Base-by-base conservation (phyloP, 2,888 invertebrate genomes). In the Glomeris marginata region DNA sequence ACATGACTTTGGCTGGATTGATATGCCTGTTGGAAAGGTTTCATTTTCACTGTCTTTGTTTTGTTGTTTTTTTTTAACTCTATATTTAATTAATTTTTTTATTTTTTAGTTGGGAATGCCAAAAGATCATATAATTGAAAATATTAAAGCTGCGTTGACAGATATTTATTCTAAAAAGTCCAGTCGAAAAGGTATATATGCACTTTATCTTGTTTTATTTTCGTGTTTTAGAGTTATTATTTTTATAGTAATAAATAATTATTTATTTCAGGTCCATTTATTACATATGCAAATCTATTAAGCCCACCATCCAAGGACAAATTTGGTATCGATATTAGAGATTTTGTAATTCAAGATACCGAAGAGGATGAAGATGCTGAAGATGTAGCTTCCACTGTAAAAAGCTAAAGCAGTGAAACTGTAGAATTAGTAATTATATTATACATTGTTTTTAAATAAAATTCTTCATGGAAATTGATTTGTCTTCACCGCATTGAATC, bases 101-200 rank as follows among this genome's bases (percentile, higher is more conserved):
- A n/a, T 36, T 52, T 55, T 59, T 18, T 65, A 84, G 83, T 64
- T 88, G 38, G 69, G 79, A 57, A 87, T 87, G 86, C 77, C 80
- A 8, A 61, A 67, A 0, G 69, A 75, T 52, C 72, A 78, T 45
- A 68, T 90, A 38, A 81, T 81, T 59, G 80, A 78, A 53, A 90
- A 90, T 64, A 74, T 87, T 55, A 69, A 65, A 43, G 69, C 73
- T 0, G 59, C 86, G 15, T 58, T 88, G 5, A 70, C 74, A 55
- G 80, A 83, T 62, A 63, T 87, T 22, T 72, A 80, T 59, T 61
- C 64, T 0, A 68, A 70, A 46, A 75, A 77, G 53, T 84, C 85
- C 0, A 82, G 76, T 60, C 71, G 80, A 53, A 71, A 73, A 22
- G 83, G 50, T 50, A 50, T 34, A n/a, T 28, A 34, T 8, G 1